Percentiles rank a stretch among this genome's conserved stretches.
Conservation (phyloP, 2,113 vertebrate species). For the Pseudorasbora parva region DNA sequence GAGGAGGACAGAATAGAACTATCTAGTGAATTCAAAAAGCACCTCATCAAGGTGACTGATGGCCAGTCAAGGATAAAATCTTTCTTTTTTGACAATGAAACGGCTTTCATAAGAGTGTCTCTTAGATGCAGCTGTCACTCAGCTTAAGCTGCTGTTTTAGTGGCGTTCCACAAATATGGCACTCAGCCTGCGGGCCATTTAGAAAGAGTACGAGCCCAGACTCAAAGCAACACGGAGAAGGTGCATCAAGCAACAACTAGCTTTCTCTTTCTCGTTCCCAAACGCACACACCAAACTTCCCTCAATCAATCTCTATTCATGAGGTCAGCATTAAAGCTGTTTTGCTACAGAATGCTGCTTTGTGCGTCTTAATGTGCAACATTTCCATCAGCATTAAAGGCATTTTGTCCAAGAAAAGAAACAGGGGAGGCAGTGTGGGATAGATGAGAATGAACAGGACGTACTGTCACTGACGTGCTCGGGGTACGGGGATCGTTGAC, state of each 20-base stretch:
- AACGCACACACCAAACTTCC: constrained; percentile 23
- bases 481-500: constrained; percentile 54
- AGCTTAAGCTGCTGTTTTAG: background rate
- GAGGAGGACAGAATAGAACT: background rate
- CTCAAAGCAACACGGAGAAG: background rate
- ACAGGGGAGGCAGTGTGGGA: background rate
- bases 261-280: background rate
- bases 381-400: constrained; percentile 74
- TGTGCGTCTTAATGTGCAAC: constrained; percentile 76
- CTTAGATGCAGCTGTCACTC: constrained; percentile 28
- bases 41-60: constrained; percentile 29
- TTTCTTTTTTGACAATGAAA: constrained; percentile 14
- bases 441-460: constrained; percentile 80
- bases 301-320: constrained; percentile 77
- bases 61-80: constrained; percentile 37
- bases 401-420: constrained; percentile 62
- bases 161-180: background rate
- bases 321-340: constrained; percentile 73
- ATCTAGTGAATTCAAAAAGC: constrained; percentile 24
- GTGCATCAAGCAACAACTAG: background rate
- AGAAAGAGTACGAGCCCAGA: background rate
- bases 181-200: constrained; percentile 30
- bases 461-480: constrained; percentile 74
- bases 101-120: constrained; percentile 2
- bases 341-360: constrained; percentile 73